Conservation (phyloP, 2,797 vertebrate species). For the Scolopax bukidnonensis region DNA sequence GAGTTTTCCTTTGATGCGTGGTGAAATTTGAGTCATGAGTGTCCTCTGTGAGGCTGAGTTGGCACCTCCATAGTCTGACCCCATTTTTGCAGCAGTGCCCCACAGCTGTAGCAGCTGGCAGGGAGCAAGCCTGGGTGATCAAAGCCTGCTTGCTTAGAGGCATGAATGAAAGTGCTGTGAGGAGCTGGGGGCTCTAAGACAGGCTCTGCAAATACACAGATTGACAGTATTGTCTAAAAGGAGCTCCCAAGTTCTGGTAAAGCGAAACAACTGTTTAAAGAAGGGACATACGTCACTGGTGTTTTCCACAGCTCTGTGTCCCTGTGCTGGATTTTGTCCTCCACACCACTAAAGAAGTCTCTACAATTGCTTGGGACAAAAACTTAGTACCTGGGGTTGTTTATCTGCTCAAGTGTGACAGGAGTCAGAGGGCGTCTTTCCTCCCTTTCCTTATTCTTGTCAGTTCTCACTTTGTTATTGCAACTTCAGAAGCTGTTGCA, state of each 20-base stretch:
- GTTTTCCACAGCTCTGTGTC: neutral
- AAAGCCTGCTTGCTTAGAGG: neutral
- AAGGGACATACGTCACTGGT: neutral
- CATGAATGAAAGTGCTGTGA: neutral
- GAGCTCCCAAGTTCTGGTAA: neutral
- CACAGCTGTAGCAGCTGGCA: neutral
- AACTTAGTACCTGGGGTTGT: neutral
- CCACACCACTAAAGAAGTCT: neutral
- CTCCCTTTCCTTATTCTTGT: neutral
- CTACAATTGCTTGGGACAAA: neutral
- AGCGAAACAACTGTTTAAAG: neutral
- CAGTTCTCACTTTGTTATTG: neutral
- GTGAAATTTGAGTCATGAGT: neutral
- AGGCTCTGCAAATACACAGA: neutral
- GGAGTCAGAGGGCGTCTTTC: neutral
- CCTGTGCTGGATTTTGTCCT: neutral
- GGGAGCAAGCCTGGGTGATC: neutral
- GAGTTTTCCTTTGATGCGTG: neutral
- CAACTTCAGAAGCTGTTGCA: constrained; percentile 21
- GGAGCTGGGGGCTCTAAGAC: neutral
- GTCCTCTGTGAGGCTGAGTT: neutral
- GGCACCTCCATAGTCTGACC: neutral
- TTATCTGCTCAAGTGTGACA: neutral
- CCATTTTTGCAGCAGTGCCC: neutral
- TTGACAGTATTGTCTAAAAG: neutral